Conservation (phyloP, 2,888 invertebrate species). For the Priocnemis perturbator region DNA sequence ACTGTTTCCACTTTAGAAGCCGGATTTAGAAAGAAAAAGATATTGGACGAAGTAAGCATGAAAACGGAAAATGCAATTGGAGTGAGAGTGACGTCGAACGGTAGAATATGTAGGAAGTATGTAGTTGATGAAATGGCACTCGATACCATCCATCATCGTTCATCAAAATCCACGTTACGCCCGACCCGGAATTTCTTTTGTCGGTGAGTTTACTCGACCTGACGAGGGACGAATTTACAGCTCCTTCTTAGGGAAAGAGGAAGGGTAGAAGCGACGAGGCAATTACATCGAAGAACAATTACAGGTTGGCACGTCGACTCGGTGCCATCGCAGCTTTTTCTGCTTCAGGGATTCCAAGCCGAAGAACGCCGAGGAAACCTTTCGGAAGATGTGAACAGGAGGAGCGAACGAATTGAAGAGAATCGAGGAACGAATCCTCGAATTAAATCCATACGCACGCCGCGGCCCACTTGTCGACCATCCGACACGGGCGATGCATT, state of each 20-base stretch:
- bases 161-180: not conserved
- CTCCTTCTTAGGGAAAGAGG: not conserved
- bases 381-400: constrained; percentile 23
- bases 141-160: not conserved
- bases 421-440: not conserved
- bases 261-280: constrained; percentile 36
- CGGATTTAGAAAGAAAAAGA: too few species aligned
- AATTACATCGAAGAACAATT: constrained; percentile 72
- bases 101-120: too few species aligned
- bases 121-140: too few species aligned
- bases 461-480: too few species aligned
- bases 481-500: too few species aligned
- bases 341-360: constrained; percentile 59
- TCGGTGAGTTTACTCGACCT: not conserved
- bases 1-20: too few species aligned
- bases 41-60: too few species aligned
- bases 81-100: too few species aligned
- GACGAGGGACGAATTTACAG: constrained; percentile 7
- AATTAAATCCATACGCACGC: too few species aligned
- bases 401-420: not conserved
- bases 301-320: constrained; percentile 68
- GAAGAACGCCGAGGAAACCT: constrained; percentile 60
- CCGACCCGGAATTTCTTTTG: constrained; percentile 6
- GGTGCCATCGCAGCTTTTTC: constrained; percentile 65
- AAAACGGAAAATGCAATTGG: too few species aligned